Base-by-base conservation (phyloP, 2,113 vertebrate genomes). In the Entelurus aequoreus region DNA sequence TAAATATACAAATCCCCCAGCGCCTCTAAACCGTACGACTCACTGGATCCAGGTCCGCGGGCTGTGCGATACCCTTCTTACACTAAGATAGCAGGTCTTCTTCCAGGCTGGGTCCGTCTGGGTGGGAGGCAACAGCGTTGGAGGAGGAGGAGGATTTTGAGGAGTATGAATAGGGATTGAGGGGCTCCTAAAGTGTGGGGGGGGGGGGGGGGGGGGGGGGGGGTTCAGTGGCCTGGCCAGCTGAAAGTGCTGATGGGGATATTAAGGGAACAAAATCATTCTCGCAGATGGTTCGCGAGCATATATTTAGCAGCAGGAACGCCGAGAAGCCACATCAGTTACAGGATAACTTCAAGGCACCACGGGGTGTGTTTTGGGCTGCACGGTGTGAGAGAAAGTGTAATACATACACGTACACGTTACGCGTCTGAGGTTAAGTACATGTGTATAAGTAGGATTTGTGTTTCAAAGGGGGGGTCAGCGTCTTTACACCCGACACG, bases 191-290 rank as follows among this genome's bases (percentile, higher is more conserved):
- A 76, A 77, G 78, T 62, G 46, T 57, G 66, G 72, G 28, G 67
- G 71, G 69, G 15, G 75, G 63, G 68, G 74, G 10, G 42, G 71
- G 66, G 72, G 28, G 67, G 71, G 69, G 15, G 75, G 63, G 68
- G 74, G 10, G 42, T 8, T 72, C 70, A 42, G 55, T 79, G 68
- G 90, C 75, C 88, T 91, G 92, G 89, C 87, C 86, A 80, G 88
- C 84, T 82, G 70, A 90, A 91, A 93, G 80, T 93, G 93, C 92
- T 94, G 93, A 93, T 93, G 92, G 88, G 84, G 89, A 92, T 93
- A 93, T 94, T 90, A 90, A 90, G 85, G 88, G 90, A 84, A 90
- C 89, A 91, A 87, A 90, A 91, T 90, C 78, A 90, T 90, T 90
- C 91, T 93, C 79, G n/a, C 90, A 90, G 88, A 93, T 94, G 93